These are phyloP conservation scores for Engraulis encrasicolus DNA, from an alignment of 2,113 vertebrate genomes.

Conservation along the genomic window DNA sequence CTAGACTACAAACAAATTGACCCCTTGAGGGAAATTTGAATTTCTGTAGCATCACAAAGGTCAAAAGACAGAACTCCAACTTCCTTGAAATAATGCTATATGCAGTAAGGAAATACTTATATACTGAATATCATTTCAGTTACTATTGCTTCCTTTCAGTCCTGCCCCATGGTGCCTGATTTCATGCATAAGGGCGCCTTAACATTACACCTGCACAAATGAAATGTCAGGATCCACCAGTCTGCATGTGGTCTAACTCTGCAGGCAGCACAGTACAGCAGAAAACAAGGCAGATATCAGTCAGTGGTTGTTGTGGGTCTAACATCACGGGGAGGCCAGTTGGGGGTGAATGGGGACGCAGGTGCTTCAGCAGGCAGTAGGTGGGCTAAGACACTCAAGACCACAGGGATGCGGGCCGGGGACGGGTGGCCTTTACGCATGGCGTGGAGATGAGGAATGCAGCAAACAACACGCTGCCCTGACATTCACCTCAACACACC, in stretches of 20 bases:
- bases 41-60: neutral
- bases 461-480: neutral
- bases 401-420: neutral
- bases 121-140: too few species aligned
- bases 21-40: too few species aligned
- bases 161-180: too few species aligned
- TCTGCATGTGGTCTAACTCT: neutral
- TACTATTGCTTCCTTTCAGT: too few species aligned
- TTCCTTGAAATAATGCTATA: too few species aligned
- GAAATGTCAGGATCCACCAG: neutral
- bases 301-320: neutral
- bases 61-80: too few species aligned
- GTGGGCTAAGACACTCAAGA: neutral
- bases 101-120: too few species aligned
- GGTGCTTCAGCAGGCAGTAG: neutral
- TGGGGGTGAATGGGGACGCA: neutral
- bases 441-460: neutral
- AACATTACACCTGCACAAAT: too few species aligned
- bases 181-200: too few species aligned
- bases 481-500: neutral
- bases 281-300: neutral
- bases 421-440: neutral
- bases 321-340: neutral
- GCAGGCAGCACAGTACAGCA: neutral
- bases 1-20: neutral